Conservation (phyloP, 2,797 vertebrate genomes). For the Chaunax sp. region DNA sequence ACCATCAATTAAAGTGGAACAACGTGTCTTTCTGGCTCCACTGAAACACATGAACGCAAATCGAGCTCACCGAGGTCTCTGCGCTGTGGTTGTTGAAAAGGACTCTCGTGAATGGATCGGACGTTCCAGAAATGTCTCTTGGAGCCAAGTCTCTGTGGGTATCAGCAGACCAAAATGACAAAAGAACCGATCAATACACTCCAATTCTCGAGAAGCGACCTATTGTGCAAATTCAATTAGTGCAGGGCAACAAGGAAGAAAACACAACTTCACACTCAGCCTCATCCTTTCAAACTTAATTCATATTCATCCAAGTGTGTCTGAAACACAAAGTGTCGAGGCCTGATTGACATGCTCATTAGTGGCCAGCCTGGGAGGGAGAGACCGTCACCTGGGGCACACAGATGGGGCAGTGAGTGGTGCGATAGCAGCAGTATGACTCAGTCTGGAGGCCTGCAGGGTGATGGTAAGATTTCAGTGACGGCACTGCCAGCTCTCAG, state of each 20-base stretch:
- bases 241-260: neutral
- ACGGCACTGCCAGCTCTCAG: slow-evolving; percentile 14
- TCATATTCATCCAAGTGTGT: slow-evolving; percentile 28
- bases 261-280: slow-evolving; percentile 22
- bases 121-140: slow-evolving; percentile 90
- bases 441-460: slow-evolving; percentile 57
- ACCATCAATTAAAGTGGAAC: slow-evolving; percentile 1
- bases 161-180: slow-evolving; percentile 40
- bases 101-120: slow-evolving; percentile 90
- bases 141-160: slow-evolving; percentile 89
- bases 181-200: slow-evolving; percentile 13
- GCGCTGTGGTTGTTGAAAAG: slow-evolving; percentile 88
- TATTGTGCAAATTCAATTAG: slow-evolving; percentile 20
- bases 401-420: slow-evolving; percentile 72
- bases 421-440: slow-evolving; percentile 62
- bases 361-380: slow-evolving; percentile 42
- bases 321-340: slow-evolving; percentile 54
- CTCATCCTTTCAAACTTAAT: slow-evolving; percentile 42
- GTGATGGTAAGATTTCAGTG: slow-evolving; percentile 40
- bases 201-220: slow-evolving; percentile 12
- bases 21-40: neutral
- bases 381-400: slow-evolving; percentile 50
- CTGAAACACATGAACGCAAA: neutral
- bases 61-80: slow-evolving; percentile 89
- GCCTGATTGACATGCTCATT: slow-evolving; percentile 68